Conservation (phyloP, 1,140 invertebrate species). For the Hypothenemus hampei region DNA sequence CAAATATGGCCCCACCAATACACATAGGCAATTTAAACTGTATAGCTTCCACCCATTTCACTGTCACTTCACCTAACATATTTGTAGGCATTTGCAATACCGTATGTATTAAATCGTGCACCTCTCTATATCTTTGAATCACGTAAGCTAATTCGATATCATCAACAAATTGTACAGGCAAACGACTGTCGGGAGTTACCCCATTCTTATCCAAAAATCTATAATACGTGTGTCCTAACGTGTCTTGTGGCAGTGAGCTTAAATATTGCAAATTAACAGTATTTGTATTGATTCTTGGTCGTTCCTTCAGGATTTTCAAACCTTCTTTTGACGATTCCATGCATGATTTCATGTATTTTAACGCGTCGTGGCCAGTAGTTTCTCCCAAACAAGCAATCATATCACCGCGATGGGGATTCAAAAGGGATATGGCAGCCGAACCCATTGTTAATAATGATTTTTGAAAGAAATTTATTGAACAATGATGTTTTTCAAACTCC, state of each 20-base stretch:
- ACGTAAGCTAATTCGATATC: slow-evolving; percentile 90
- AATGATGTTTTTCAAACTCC: slow-evolving; percentile 58
- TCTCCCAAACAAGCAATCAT: slow-evolving; percentile 94
- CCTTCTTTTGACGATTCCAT: slow-evolving; percentile 61
- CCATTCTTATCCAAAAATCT: slow-evolving; percentile 77
- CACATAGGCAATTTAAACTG: slow-evolving; percentile 90
- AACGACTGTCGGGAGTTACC: slow-evolving; percentile 89
- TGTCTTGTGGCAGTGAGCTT: slow-evolving; percentile 65
- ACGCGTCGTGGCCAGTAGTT: slow-evolving; percentile 67
- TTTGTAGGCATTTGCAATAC: slow-evolving; percentile 90
- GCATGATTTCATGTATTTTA: slow-evolving; percentile 60
- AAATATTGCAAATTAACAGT: slow-evolving; percentile 75
- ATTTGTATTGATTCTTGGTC: slow-evolving; percentile 80
- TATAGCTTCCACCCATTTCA: slow-evolving; percentile 97
- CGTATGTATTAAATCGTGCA: slow-evolving; percentile 92
- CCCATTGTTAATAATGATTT: slow-evolving; percentile 69
- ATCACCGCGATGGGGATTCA: slow-evolving; percentile 75
- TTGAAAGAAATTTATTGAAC: slow-evolving; percentile 69
- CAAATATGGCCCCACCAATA: slow-evolving; percentile 79
- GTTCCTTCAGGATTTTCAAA: slow-evolving; percentile 64
- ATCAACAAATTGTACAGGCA: slow-evolving; percentile 85
- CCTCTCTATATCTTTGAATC: slow-evolving; percentile 94
- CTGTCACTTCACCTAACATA: slow-evolving; percentile 90
- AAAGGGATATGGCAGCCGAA: slow-evolving; percentile 68
- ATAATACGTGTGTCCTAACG: slow-evolving; percentile 79